Conservation (phyloP, 2,888 invertebrate species). For the Ophioninae sp. region DNA sequence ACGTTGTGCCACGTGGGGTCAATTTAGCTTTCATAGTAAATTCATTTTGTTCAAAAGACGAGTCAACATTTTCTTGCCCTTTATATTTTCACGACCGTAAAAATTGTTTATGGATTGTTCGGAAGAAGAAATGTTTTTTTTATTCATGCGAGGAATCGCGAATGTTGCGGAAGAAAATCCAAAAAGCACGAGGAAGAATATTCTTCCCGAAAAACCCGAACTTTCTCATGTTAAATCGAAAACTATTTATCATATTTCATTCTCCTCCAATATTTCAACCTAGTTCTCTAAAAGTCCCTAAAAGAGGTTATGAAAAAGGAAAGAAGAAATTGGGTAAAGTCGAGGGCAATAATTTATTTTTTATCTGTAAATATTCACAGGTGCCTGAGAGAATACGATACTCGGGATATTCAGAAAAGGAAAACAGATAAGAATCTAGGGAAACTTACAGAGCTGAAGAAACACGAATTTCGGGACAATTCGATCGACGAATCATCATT, state of each 20-base stretch:
- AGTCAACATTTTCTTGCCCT: too few relatives aligned
- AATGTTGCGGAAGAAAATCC: too few relatives aligned
- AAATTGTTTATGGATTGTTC: too few relatives aligned
- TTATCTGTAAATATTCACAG: constrained; percentile 79
- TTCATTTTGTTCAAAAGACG: too few relatives aligned
- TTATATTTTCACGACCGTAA: too few relatives aligned
- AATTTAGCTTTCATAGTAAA: too few relatives aligned
- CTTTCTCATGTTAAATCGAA: too few relatives aligned
- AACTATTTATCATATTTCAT: background rate
- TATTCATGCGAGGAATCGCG: too few relatives aligned
- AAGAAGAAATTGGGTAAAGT: constrained; percentile 24
- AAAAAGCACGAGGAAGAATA: too few relatives aligned
- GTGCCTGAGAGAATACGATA: constrained; percentile 78
- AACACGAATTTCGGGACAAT: constrained; percentile 15
- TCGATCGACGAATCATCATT: constrained; percentile 21
- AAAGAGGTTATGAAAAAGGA: constrained; percentile 12
- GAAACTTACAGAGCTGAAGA: constrained; percentile 19
- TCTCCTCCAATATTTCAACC: constrained; percentile 6
- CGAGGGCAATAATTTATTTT: constrained; percentile 61
- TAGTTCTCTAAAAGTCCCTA: background rate
- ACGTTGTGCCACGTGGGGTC: too few relatives aligned
- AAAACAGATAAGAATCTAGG: constrained; percentile 63
- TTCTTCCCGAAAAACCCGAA: too few relatives aligned
- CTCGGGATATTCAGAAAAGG: constrained; percentile 72
- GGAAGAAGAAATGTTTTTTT: too few relatives aligned